Conservation (phyloP, 2,888 invertebrate species). For the Cheilosia pagana region DNA sequence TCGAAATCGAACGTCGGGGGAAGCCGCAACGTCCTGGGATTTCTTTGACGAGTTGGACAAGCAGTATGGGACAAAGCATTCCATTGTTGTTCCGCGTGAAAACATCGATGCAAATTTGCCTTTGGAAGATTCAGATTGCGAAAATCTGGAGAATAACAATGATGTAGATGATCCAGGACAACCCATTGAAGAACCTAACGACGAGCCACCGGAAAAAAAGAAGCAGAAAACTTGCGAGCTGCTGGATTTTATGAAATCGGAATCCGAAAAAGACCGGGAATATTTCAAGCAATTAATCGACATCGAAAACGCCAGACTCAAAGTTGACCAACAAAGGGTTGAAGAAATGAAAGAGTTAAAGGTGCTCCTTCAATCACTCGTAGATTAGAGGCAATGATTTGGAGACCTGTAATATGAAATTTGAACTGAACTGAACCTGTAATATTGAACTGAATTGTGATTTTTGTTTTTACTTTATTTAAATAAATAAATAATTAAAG, state of each 20-base stretch:
- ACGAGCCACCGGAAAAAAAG: neutral
- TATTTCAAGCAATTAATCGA: neutral
- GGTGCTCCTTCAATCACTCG: neutral
- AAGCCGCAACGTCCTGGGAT: constrained; percentile 39
- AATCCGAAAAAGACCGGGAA: constrained; percentile 6
- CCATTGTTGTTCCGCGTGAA: neutral
- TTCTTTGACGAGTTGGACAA: constrained; percentile 41
- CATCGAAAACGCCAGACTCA: constrained; percentile 5
- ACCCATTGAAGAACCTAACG: neutral
- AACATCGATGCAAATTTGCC: neutral
- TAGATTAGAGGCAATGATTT: constrained; percentile 3
- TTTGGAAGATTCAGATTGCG: neutral
- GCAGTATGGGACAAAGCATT: constrained; percentile 26
- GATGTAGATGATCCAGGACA: neutral
- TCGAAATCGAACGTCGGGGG: constrained; percentile 46
- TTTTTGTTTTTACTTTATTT: constrained; percentile 17
- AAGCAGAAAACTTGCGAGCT: constrained; percentile 1
- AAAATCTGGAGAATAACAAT: constrained; percentile 2
- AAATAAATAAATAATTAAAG: constrained; percentile 4
- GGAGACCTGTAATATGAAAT: neutral
- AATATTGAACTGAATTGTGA: constrained; percentile 8
- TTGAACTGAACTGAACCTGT: neutral
- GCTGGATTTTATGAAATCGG: neutral
- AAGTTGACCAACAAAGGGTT: constrained; percentile 10
- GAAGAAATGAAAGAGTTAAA: constrained; percentile 7